These are phyloP conservation scores for Lepus townsendii DNA, from an alignment of 2,797 vertebrate genomes.

Conservation along the genomic window DNA sequence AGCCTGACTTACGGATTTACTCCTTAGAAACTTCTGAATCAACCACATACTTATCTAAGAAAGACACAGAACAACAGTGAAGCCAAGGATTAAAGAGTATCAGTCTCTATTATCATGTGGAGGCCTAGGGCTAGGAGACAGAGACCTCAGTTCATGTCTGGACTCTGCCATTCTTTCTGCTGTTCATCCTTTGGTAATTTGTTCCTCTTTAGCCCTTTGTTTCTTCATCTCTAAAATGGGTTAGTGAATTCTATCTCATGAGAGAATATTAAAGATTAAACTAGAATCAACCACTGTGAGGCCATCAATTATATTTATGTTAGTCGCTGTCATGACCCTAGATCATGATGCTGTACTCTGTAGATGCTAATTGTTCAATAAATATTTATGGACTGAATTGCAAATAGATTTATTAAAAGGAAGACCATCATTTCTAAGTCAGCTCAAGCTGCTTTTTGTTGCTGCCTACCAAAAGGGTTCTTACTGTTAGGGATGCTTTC, in stretches of 20 bases:
- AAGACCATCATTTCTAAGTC: background rate
- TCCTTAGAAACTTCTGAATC: background rate
- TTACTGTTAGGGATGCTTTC: background rate
- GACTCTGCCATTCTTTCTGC: background rate
- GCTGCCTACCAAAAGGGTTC: background rate
- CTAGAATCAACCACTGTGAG: background rate
- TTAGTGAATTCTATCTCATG: background rate
- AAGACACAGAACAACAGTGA: background rate
- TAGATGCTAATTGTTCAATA: background rate
- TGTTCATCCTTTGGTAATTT: background rate
- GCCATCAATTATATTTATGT: background rate
- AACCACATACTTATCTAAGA: background rate
- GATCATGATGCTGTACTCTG: background rate
- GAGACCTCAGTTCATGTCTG: background rate
- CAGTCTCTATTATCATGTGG: background rate
- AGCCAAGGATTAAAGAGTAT: background rate
- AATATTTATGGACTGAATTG: background rate
- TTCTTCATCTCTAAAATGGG: background rate
- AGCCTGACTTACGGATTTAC: background rate
- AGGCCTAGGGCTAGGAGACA: background rate
- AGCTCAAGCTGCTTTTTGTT: background rate
- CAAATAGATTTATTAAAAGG: background rate
- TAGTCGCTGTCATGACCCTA: background rate
- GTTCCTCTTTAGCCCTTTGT: background rate
- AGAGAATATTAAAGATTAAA: background rate